Base-by-base conservation (phyloP, 1,140 invertebrate genomes). In the Drosophila dunni region DNA sequence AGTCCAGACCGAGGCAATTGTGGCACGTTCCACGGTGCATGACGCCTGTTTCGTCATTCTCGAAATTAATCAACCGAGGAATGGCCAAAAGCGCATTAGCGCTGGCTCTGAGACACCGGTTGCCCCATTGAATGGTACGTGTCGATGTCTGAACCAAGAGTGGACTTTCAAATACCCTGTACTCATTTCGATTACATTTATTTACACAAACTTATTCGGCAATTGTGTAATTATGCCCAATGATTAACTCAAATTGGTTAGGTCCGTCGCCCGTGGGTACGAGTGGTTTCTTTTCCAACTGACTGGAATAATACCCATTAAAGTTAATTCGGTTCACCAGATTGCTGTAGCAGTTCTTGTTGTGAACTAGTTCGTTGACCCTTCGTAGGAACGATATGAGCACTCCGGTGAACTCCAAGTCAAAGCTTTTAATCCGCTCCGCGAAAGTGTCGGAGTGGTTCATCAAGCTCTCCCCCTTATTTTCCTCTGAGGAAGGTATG, bases 261-360 rank as follows among this genome's bases (percentile, higher is more conserved):
- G 24, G 0, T 4, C 24, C 24, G 24, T 29, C 5, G 0, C 6
- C 24, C 24, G 5, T 29, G 24, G 24, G 24, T 29, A 29, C 24
- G 3, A n/a, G n/a, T n/a, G 4, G 5, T 42, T 3, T 0, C n/a
- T 93, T 93, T 68, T 95, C 94, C 71, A 96, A 90, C 77, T 96
- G 94, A 71, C 95, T 94, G 65, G 94, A 95, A 89, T 97, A 97
- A 90, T 96, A 97, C 44, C 95, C 95, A 93, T 97, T 97, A 93
- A 97, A 97, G 92, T 97, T 96, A 88, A 97, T 94, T 82, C 96
- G 95, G 92, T 96, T 95, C 13, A 97, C 94, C 70, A 97, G 95
- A 85, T 97, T 97, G 56, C 96, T 94, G 62, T 97, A 94, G 86
- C 97, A 96, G 88, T 96, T 95, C 77, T 95, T 95, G 90, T 96